phyloP scores from a whole-genome alignment of 2,888 invertebrate species.

The Epirrhoe tristata region DNA sequence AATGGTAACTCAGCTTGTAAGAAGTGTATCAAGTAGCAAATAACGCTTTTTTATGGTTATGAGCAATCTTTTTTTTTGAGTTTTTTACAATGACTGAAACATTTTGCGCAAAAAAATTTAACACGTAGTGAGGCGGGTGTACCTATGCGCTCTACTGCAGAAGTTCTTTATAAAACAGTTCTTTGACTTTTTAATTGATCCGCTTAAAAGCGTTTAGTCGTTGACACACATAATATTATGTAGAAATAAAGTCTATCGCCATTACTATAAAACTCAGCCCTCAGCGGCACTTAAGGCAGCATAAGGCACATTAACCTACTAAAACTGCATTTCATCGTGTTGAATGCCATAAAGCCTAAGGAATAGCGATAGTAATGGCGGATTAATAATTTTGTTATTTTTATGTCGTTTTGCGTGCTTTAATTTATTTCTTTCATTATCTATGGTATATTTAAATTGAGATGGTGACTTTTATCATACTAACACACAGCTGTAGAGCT shows the following conservation, averaged over 20 bases:
- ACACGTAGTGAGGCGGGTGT: no score
- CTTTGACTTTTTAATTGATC: no score
- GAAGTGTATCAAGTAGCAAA: no score
- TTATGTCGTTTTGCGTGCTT: neutral
- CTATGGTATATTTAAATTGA: neutral
- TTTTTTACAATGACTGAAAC: no score
- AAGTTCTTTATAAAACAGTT: no score
- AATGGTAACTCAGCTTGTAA: neutral
- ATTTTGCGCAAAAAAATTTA: no score
- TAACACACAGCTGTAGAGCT: neutral
- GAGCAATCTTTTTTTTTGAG: no score
- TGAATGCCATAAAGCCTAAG: constrained; percentile 4
- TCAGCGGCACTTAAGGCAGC: neutral
- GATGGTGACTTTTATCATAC: neutral
- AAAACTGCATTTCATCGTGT: constrained; percentile 6
- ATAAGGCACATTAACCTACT: constrained; percentile 11
- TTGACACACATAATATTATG: neutral
- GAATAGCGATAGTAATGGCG: constrained; percentile 7
- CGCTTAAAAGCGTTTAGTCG: neutral
- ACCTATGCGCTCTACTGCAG: no score
- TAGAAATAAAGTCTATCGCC: neutral
- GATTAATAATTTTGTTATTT: neutral
- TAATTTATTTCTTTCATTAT: neutral
- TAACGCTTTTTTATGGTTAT: no score
- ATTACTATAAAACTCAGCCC: neutral